Base-by-base conservation (phyloP, 23 tunicate genomes). In the Trididemnum nubilum region DNA sequence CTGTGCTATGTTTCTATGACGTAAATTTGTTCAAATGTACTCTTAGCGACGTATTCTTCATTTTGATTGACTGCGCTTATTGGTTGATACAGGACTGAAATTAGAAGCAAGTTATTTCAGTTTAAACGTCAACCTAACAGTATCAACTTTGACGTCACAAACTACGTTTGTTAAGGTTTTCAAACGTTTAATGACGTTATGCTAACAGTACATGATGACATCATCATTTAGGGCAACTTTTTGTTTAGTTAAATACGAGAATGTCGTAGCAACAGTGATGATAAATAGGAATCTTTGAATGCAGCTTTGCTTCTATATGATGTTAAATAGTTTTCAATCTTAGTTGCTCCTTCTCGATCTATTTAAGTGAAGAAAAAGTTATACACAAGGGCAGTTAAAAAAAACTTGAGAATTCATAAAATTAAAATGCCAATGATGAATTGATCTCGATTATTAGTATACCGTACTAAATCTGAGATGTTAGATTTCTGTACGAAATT, bases 231-330 rank as follows among this genome's bases (percentile, higher is more conserved):
- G 37, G 69, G 4, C 31, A 67, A 67, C 18, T 67, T 30, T 33
- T 67, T 67, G 31, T 24, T 30, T 67, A 30, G 38, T 33, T 67
- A 33, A 67, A 67, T 67, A 38, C n/a, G n/a, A 5, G 25, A 33
- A 67, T 33, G 74, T 67, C 18, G 74, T 7, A 67, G 74, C 74
- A 67, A 67, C 74, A 67, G 25, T 67, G 74, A 67, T 67, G 74
- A 67, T n/a, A 67, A 30, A 31, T 5, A 12, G 67, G 29, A 12
- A 4, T 21, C 29, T 61, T 61, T 15, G 26, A 12, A 21, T 5
- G 38, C 9, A 33, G 38, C 57, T 49, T 49, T 12, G 18, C 18
- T 49, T 49, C 18, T 21, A 33, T 30, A 38, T 30, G 74, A 33
- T 7, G 3, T 31, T 12, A 30, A 67, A 67, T 67, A 67, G 74